These are phyloP conservation scores for Thalassophryne amazonica DNA, from an alignment of 2,797 vertebrate genomes.

Conservation along the genomic window DNA sequence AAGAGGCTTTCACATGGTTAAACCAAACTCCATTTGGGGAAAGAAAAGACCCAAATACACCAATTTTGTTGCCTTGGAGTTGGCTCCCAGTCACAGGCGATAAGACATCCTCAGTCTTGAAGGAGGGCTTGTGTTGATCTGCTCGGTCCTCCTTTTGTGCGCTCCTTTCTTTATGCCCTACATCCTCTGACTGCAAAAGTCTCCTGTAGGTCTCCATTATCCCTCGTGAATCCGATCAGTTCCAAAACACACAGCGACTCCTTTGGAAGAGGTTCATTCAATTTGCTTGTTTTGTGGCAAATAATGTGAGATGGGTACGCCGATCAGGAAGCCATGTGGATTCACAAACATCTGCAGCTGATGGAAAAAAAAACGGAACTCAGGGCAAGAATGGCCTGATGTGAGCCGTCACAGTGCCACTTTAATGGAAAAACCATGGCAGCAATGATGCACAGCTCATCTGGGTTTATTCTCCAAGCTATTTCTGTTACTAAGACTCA, in stretches of 20 bases:
- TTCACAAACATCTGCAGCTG: slow-evolving; percentile 67
- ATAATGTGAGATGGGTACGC: slow-evolving; percentile 25
- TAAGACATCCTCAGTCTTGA: slow-evolving; percentile 49
- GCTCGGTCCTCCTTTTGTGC: slow-evolving; percentile 46
- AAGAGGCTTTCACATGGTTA: slow-evolving; percentile 42
- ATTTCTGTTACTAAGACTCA: too few relatives aligned
- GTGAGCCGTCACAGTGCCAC: too few relatives aligned
- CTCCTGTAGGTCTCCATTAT: slow-evolving; percentile 64
- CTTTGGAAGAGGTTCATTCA: slow-evolving; percentile 49
- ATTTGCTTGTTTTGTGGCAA: slow-evolving; percentile 27
- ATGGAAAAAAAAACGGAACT: slow-evolving; percentile 32
- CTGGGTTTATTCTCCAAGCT: too few relatives aligned
- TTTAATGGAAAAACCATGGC: too few relatives aligned
- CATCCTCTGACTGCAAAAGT: slow-evolving; percentile 63
- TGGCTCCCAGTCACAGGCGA: slow-evolving; percentile 42
- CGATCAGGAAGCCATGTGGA: slow-evolving; percentile 44
- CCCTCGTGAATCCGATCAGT: slow-evolving; percentile 55
- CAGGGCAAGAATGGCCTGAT: slow-evolving; percentile 24
- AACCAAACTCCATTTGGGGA: slow-evolving; percentile 30
- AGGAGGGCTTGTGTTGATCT: slow-evolving; percentile 34
- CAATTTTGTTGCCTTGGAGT: slow-evolving; percentile 35
- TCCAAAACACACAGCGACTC: slow-evolving; percentile 45
- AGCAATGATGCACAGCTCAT: too few relatives aligned
- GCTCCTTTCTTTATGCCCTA: slow-evolving; percentile 37
- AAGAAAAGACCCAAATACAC: slow-evolving; percentile 49